Base-by-base conservation (phyloP, 35 echinoderm and acorn worm genomes). In the Holothuria glaberrima region DNA sequence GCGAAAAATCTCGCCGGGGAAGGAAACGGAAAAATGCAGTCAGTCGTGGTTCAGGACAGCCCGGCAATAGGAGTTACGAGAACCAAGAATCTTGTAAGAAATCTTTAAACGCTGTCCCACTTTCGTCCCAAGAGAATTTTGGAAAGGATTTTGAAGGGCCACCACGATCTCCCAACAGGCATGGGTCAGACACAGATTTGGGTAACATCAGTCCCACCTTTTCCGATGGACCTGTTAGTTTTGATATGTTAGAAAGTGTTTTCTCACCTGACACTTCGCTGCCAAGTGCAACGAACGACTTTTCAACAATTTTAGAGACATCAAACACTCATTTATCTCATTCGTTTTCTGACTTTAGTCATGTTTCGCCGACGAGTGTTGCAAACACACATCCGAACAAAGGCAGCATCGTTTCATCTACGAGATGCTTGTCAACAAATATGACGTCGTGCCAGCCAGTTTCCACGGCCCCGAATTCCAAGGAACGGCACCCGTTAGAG, bases 201-300 rank as follows among this genome's bases (percentile, higher is more conserved):
- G 20, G 65, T 27, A 87, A 87, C 44, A 67, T 87, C 24, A 87
- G 85, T 50, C 85, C 85, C 22, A 87, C 85, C 18, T 87, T 87
- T 28, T 69, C 85, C 16, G 85, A 87, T n/a, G 85, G 85, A 59
- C 85, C 85, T n/a, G 91, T 90, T 20, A 90, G 83, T 36, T 83
- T 93, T 34, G 95, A 97, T 91, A 92, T 94, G 36, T 92, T 97
- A 90, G 95, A 97, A 45, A 97, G 95, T 87, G 95, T 97, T 18
- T 97, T 94, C 75, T 97, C 95, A 25, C 95, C 95, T 3, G 95
- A 92, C 58, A 94, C 80, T n/a, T 94, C 92, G 29, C 86, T 94
- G 80, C 77, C 87, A 18, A 90, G 52, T 56, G 67, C 91, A 20
- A 90, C 91, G 48, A 93, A 86, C 45, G 85, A 87, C 33, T 50